Conservation (phyloP, 2,888 invertebrate species). For the Taenaris catops region DNA sequence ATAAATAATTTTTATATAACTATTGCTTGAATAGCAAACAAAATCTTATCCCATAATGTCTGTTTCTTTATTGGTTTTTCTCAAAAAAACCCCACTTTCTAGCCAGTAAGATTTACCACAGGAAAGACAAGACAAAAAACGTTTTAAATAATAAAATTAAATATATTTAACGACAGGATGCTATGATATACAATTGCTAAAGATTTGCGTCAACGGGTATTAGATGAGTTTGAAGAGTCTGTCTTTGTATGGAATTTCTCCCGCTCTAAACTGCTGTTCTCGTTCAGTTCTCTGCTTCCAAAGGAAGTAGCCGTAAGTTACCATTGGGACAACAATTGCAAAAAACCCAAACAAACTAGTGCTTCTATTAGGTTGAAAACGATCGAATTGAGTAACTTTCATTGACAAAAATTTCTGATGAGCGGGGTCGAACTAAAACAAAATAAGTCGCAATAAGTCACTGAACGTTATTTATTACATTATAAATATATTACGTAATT, state of each 20-base stretch:
- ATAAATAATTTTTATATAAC: slow-evolving; percentile 3
- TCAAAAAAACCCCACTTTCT: no score
- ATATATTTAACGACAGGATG: slow-evolving; percentile 16
- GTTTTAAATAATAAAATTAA: slow-evolving; percentile 19
- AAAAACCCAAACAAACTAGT: slow-evolving; percentile 73
- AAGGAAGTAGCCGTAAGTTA: slow-evolving; percentile 69
- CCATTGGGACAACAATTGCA: slow-evolving; percentile 78
- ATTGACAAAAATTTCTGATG: slow-evolving; percentile 86
- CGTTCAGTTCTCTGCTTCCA: slow-evolving; percentile 69
- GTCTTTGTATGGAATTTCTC: slow-evolving; percentile 88
- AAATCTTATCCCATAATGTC: no score
- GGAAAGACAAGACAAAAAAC: slow-evolving; percentile 12
- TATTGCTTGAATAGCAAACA: no score
- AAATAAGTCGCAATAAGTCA: slow-evolving; percentile 15
- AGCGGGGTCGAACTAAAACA: slow-evolving; percentile 89
- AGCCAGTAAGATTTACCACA: neutral
- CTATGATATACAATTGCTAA: no score
- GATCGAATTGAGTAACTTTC: slow-evolving; percentile 82
- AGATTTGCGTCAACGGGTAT: no score
- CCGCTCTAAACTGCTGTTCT: slow-evolving; percentile 82
- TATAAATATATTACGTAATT: slow-evolving; percentile 58
- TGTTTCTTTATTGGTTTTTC: no score
- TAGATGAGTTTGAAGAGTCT: slow-evolving; percentile 75
- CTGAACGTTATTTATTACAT: slow-evolving; percentile 1
- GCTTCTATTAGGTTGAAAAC: slow-evolving; percentile 83